Evolutionary conservation across 1,140 invertebrate genomes (phyloP).

Genomic region (Lutraria rhynchaena): DNA sequence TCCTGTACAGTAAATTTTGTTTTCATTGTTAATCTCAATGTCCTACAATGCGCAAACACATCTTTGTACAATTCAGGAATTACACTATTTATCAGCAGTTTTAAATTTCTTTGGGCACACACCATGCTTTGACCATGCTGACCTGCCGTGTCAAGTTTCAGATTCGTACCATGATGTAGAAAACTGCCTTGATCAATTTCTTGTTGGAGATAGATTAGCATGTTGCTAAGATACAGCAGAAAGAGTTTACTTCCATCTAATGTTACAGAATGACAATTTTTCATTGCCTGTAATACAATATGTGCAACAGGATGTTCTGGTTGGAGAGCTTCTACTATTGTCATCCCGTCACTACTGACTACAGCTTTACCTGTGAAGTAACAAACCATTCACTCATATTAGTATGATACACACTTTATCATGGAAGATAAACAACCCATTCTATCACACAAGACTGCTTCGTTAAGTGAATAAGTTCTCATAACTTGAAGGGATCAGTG

Average conservation of each 20-base stretch:
- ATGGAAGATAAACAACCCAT: too few relatives aligned
- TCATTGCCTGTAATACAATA: conserved; percentile 56
- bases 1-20: not conserved
- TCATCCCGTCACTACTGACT: conserved; percentile 66
- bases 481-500: too few relatives aligned
- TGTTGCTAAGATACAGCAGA: conserved; percentile 63
- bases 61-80: not conserved
- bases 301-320: conserved; percentile 65
- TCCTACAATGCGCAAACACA: not conserved
- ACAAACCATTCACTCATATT: too few relatives aligned
- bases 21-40: not conserved
- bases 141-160: not conserved
- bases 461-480: too few relatives aligned
- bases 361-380: conserved; percentile 64
- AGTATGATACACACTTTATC: too few relatives aligned
- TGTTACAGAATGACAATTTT: conserved; percentile 7
- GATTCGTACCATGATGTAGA: not conserved
- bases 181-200: conserved; percentile 20
- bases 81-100: not conserved
- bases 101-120: not conserved
- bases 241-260: conserved; percentile 71
- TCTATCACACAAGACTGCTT: too few relatives aligned
- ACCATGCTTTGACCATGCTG: not conserved
- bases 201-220: conserved; percentile 53
- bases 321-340: conserved; percentile 64